Conservation (phyloP, 2,113 vertebrate genomes). For the Mohoua ochrocephala region DNA sequence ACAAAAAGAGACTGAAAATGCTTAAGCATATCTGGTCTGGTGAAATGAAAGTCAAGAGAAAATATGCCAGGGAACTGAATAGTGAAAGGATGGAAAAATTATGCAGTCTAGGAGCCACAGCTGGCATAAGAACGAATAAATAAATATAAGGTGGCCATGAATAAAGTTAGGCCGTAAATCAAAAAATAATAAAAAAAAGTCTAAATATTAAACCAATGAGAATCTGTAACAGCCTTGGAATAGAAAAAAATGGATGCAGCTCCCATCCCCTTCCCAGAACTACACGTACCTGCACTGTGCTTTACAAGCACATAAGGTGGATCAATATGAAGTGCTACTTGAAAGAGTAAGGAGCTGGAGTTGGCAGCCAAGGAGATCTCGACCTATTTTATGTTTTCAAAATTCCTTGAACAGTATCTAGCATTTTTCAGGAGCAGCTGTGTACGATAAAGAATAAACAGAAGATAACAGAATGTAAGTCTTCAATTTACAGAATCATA, state of each 20-base stretch:
- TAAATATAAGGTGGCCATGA: background rate
- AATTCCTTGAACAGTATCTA: background rate
- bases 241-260: background rate
- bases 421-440: background rate
- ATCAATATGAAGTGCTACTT: background rate
- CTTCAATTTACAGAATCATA: background rate
- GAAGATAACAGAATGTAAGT: background rate
- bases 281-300: background rate
- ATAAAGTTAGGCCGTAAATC: background rate
- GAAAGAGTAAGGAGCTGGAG: background rate
- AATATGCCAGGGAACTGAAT: background rate
- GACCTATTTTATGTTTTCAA: background rate
- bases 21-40: background rate
- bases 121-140: background rate
- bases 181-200: background rate
- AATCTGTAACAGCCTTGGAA: background rate
- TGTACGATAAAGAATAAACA: background rate
- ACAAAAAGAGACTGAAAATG: constrained; percentile 9
- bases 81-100: background rate
- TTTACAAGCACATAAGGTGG: background rate
- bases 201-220: background rate
- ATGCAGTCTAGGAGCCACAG: background rate
- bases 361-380: background rate
- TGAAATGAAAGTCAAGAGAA: constrained; percentile 1
- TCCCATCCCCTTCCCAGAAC: background rate